Percentiles rank a stretch among this genome's conserved stretches.
These are phyloP conservation scores for Chondrosia reniformis DNA, from an alignment of 37 sponge, comb jelly and placozoan species.

Conservation along the genomic window DNA sequence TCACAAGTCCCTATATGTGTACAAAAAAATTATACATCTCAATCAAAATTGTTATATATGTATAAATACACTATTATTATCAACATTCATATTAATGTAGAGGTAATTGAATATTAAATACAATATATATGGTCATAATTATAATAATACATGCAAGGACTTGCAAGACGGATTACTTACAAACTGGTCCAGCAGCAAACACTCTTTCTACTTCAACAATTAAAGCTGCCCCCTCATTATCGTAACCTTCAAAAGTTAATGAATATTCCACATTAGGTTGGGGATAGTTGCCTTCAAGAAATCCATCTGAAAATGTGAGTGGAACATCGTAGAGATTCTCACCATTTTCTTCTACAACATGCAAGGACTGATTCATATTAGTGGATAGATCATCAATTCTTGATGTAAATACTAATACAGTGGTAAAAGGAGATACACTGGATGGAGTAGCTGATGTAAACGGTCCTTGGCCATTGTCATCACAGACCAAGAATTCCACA, in stretches of 20 bases:
- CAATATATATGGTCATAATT: too few relatives aligned
- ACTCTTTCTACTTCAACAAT: conserved; percentile 1
- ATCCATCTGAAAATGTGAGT: neutral
- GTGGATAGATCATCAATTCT: neutral
- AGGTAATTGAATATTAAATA: too few relatives aligned
- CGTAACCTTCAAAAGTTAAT: conserved; percentile 1
- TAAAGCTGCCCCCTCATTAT: neutral
- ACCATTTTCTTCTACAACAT: conserved; percentile 1
- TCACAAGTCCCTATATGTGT: neutral
- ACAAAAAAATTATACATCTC: too few relatives aligned
- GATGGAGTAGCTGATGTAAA: neutral
- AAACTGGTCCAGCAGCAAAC: conserved; percentile 4
- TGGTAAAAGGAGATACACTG: neutral
- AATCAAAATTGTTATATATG: too few relatives aligned
- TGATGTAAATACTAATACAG: neutral
- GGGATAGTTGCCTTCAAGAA: conserved; percentile 4
- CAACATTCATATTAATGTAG: too few relatives aligned
- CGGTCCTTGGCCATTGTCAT: neutral
- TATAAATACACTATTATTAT: too few relatives aligned
- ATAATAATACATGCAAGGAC: too few relatives aligned
- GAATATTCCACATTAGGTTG: neutral
- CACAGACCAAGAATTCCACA: neutral
- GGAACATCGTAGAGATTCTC: neutral
- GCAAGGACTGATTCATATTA: neutral
- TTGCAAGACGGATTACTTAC: too few relatives aligned